These are phyloP conservation scores for Sclerodermus sp. DNA, from an alignment of 2,888 invertebrate genomes.

Conservation along the genomic window DNA sequence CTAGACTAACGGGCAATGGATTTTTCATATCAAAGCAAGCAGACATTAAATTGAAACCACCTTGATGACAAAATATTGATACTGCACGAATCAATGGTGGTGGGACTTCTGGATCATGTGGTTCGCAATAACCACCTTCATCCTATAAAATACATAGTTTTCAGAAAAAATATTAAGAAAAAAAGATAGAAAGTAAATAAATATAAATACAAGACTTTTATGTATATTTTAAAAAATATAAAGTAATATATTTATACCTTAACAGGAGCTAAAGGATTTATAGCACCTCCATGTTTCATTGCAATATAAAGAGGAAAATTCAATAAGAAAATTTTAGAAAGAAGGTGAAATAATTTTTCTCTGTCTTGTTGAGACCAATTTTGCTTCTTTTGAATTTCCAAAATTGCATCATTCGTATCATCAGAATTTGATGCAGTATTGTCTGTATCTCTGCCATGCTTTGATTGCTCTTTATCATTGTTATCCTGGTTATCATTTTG, in stretches of 20 bases:
- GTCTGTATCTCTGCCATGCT: slow-evolving; percentile 50
- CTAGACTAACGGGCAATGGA: slow-evolving; percentile 83
- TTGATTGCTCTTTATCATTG: slow-evolving; percentile 43
- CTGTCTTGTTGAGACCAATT: slow-evolving; percentile 80
- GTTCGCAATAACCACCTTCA: slow-evolving; percentile 86
- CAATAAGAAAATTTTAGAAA: slow-evolving; percentile 85
- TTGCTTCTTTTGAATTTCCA: slow-evolving; percentile 28
- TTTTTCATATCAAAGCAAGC: slow-evolving; percentile 79
- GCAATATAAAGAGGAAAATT: slow-evolving; percentile 89
- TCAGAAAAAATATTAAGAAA: slow-evolving; percentile 5
- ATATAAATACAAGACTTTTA: background rate
- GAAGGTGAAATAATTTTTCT: slow-evolving; percentile 84
- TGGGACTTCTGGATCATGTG: slow-evolving; percentile 92
- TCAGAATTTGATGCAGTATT: slow-evolving; percentile 44
- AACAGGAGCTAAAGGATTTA: slow-evolving; percentile 55
- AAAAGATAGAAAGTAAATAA: too few species aligned
- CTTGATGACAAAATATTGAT: slow-evolving; percentile 89
- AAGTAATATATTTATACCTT: slow-evolving; percentile 44
- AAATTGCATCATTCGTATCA: slow-evolving; percentile 29
- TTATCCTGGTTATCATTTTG: slow-evolving; percentile 49
- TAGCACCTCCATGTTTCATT: slow-evolving; percentile 75
- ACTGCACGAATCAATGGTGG: slow-evolving; percentile 88
- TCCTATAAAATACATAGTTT: slow-evolving; percentile 64
- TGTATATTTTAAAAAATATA: background rate
- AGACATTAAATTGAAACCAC: slow-evolving; percentile 85